A percentile compares a stretch with the other conserved stretches of the same genome.
phyloP scores from a whole-genome alignment of 2,797 vertebrate genomes.

The Tragopan temminckii region DNA sequence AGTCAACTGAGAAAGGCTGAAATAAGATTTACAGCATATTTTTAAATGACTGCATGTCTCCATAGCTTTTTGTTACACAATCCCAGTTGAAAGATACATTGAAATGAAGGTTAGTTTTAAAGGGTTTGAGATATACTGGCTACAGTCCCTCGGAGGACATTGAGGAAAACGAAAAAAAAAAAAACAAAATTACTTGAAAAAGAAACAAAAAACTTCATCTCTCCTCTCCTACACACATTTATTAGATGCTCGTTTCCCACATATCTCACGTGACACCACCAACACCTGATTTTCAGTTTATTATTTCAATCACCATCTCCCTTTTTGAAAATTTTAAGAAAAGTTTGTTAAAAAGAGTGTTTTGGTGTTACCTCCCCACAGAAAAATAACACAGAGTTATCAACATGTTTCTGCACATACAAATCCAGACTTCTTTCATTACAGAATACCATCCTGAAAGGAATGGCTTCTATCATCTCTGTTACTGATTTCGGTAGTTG shows the following conservation, averaged over 20 bases:
- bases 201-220: background rate
- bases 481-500: background rate
- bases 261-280: background rate
- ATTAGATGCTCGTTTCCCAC: background rate
- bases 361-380: background rate
- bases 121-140: background rate
- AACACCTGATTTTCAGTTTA: background rate
- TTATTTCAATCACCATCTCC: background rate
- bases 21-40: background rate
- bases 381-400: background rate
- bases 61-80: background rate
- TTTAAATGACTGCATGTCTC: background rate
- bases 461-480: fast-evolving
- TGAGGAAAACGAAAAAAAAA: background rate
- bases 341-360: conserved; percentile 38
- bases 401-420: fast-evolving
- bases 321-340: conserved; percentile 60
- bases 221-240: background rate
- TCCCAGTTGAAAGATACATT: background rate
- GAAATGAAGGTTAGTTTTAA: background rate
- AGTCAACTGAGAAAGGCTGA: background rate
- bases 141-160: background rate
- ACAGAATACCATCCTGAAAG: background rate
- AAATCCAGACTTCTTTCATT: background rate
- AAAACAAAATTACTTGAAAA: background rate